Conservation (phyloP, 2,888 invertebrate species). For the Dolichopus griseipennis region DNA sequence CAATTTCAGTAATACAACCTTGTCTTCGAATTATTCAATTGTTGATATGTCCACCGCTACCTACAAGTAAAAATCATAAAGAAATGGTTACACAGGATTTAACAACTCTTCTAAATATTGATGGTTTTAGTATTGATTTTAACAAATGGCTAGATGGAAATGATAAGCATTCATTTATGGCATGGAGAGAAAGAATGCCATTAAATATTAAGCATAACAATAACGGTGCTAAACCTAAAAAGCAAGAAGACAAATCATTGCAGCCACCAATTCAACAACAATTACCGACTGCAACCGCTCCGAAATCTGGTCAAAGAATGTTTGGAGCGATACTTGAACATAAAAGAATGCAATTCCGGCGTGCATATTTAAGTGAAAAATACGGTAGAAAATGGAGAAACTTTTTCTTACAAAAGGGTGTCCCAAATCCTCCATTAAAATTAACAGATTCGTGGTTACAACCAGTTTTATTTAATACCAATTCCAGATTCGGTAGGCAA, state of each 20-base stretch:
- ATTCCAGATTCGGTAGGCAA: conserved; percentile 79
- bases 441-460: conserved; percentile 69
- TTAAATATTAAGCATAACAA: conserved; percentile 31
- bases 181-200: conserved; percentile 62
- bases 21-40: conserved; percentile 85
- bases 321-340: conserved; percentile 30
- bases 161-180: conserved; percentile 56
- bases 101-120: conserved; percentile 48
- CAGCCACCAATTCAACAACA: conserved; percentile 20
- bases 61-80: conserved; percentile 49
- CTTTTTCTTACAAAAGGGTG: conserved; percentile 33
- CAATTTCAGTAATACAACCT: conserved; percentile 83
- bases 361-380: conserved; percentile 61
- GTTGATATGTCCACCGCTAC: conserved; percentile 60
- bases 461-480: conserved; percentile 85
- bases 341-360: conserved; percentile 39
- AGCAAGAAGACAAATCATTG: conserved; percentile 26
- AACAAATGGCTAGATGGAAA: conserved; percentile 66
- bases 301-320: conserved; percentile 19
- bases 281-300: conserved; percentile 12
- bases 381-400: conserved; percentile 62
- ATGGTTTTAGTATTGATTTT: conserved; percentile 61
- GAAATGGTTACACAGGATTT: conserved; percentile 48
- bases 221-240: conserved; percentile 29
- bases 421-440: conserved; percentile 44